Conservation (phyloP, 1,140 invertebrate genomes). For the Pogonomyrmex barbatus region DNA sequence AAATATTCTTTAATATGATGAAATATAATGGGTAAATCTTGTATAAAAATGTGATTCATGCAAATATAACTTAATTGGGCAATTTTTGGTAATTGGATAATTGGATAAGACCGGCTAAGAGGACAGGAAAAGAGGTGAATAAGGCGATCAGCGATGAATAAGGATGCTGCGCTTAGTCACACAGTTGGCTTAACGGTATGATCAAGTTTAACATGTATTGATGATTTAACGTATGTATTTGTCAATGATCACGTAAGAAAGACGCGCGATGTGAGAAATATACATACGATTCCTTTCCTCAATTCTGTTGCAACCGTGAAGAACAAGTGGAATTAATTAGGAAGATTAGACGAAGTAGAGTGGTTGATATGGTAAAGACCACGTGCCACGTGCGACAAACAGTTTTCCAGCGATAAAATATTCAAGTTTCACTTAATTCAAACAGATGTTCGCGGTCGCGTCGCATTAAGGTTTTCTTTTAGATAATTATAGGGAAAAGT, state of each 20-base stretch:
- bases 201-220: neutral
- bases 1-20: neutral
- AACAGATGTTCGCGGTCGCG: neutral
- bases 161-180: constrained; percentile 8
- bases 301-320: neutral
- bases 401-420: neutral
- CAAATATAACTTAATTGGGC: neutral
- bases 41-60: neutral
- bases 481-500: too few species aligned
- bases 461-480: neutral
- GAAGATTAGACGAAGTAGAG: neutral
- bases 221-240: neutral
- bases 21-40: neutral
- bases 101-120: neutral
- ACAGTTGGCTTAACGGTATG: constrained; percentile 5
- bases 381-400: neutral
- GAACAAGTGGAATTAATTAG: neutral
- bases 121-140: too few species aligned
- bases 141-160: neutral
- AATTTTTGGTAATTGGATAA: neutral
- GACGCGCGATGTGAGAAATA: neutral
- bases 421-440: neutral
- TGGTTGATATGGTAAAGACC: constrained; percentile 12
- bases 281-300: neutral
- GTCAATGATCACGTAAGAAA: constrained; percentile 11